A percentile compares a stretch with the other conserved stretches of the same genome.
phyloP scores from a whole-genome alignment of 2,888 invertebrate species.

The Cephus sareptanus region DNA sequence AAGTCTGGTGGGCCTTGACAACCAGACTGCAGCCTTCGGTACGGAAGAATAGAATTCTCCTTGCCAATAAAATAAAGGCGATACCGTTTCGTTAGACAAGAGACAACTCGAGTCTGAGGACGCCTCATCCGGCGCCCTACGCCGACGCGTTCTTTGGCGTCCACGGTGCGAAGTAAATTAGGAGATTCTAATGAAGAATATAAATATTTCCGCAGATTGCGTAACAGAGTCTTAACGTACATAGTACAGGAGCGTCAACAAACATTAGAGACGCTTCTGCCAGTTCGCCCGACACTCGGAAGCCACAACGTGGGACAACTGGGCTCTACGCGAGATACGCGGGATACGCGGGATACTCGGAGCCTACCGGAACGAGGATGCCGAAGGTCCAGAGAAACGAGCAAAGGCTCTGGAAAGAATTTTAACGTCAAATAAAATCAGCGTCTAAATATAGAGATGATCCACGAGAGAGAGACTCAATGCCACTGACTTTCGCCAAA shows the following conservation, averaged over 20 bases:
- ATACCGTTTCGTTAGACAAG: too few relatives aligned
- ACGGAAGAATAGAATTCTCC: not conserved
- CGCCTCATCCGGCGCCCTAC: not conserved
- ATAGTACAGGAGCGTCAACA: not conserved
- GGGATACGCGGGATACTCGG: too few relatives aligned
- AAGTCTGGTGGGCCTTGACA: not conserved
- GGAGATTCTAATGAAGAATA: too few relatives aligned
- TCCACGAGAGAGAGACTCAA: not conserved
- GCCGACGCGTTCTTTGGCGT: not conserved
- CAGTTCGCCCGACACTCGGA: not conserved
- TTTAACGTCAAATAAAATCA: not conserved
- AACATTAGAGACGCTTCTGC: not conserved
- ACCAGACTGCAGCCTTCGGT: not conserved
- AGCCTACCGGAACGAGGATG: not conserved
- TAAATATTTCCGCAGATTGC: too few relatives aligned
- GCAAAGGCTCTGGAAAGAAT: not conserved
- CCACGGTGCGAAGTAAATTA: not conserved
- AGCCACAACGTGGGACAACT: not conserved
- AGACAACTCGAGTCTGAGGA: not conserved
- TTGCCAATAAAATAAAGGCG: not conserved
- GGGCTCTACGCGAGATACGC: not conserved
- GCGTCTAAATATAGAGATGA: not conserved
- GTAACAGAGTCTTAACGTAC: not conserved
- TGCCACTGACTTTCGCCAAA: not conserved
- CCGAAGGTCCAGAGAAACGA: not conserved